A percentile compares a stretch with the other conserved stretches of the same genome.
Evolutionary conservation across 2,113 vertebrate species (phyloP).

Genomic region (Pachypanchax playfairii): DNA sequence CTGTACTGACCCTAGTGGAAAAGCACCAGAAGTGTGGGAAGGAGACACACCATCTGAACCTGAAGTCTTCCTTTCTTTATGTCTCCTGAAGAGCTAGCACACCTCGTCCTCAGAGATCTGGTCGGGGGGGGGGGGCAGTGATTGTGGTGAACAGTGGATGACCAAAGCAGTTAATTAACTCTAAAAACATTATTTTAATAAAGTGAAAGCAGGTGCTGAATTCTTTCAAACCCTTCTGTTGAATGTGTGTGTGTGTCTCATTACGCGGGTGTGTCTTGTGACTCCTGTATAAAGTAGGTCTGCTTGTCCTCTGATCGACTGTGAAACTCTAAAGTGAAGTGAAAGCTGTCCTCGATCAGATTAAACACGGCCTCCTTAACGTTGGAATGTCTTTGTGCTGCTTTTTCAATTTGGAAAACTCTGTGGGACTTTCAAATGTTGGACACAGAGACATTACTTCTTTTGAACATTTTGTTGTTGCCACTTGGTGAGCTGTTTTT

Average conservation of each 20-base stretch:
- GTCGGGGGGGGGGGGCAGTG: no score
- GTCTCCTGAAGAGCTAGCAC: no score
- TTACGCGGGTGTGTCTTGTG: slow-evolving; percentile 46
- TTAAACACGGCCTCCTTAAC: neutral
- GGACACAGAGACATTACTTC: neutral
- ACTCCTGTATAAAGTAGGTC: slow-evolving; percentile 63
- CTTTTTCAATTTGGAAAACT: neutral
- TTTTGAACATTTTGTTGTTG: neutral
- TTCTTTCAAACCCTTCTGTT: neutral
- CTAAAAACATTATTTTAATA: neutral
- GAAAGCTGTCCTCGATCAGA: neutral
- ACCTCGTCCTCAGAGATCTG: no score
- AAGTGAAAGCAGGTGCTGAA: neutral
- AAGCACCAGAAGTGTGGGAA: no score
- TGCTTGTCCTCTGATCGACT: slow-evolving; percentile 54
- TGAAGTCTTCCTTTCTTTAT: no score
- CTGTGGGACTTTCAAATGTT: no score
- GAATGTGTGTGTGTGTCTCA: neutral
- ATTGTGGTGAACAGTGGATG: no score
- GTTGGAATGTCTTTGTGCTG: no score
- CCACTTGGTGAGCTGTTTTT: neutral
- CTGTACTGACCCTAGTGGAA: no score
- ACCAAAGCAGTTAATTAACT: slow-evolving; percentile 29
- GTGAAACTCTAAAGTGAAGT: slow-evolving; percentile 12
- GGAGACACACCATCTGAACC: no score